phyloP scores from a whole-genome alignment of 2,888 invertebrate genomes.

The Drosophila niveifrons region DNA sequence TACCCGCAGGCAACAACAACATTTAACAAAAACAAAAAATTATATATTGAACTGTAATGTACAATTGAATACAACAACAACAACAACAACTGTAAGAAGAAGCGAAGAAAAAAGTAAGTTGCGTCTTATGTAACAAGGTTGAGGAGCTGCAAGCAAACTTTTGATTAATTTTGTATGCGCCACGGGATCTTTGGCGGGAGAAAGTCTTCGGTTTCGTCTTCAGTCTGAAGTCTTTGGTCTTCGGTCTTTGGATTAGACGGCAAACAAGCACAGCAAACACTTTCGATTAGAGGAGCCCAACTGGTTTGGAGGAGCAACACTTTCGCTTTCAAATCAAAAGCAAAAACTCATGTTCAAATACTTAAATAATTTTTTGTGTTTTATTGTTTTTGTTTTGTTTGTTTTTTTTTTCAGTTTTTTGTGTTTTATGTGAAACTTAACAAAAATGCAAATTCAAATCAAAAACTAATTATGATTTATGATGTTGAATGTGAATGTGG shows the following conservation, averaged over 20 bases:
- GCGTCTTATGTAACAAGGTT: conserved; percentile 75
- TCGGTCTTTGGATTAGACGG: conserved; percentile 37
- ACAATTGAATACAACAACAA: conserved; percentile 31
- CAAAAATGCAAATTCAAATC: conserved; percentile 60
- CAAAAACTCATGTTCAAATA: conserved; percentile 42
- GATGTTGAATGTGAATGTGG: conserved; percentile 10
- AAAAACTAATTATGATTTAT: conserved; percentile 37
- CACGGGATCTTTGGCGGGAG: conserved; percentile 51
- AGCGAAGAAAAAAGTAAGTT: conserved; percentile 11
- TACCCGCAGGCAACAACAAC: conserved; percentile 46
- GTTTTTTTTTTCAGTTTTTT: conserved; percentile 27
- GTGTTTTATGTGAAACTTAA: conserved; percentile 62
- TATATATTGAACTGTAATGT: conserved; percentile 67
- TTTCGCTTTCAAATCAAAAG: conserved; percentile 60
- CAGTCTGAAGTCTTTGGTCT: conserved; percentile 2
- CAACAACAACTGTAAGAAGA: conserved; percentile 3
- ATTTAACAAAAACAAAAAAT: conserved; percentile 15
- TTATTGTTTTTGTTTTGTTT: conserved; percentile 31
- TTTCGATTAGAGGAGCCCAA: conserved; percentile 65
- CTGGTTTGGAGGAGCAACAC: conserved; percentile 74
- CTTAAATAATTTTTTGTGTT: conserved; percentile 45
- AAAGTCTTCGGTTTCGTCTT: conserved; percentile 39
- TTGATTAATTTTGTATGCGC: conserved; percentile 56
- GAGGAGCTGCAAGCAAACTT: conserved; percentile 64
- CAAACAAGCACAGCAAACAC: conserved; percentile 12